A percentile compares a stretch with the other conserved stretches of the same genome.
phyloP scores from a whole-genome alignment of 2,888 invertebrate species.

The Galeopsomyia nigrocyanea region DNA sequence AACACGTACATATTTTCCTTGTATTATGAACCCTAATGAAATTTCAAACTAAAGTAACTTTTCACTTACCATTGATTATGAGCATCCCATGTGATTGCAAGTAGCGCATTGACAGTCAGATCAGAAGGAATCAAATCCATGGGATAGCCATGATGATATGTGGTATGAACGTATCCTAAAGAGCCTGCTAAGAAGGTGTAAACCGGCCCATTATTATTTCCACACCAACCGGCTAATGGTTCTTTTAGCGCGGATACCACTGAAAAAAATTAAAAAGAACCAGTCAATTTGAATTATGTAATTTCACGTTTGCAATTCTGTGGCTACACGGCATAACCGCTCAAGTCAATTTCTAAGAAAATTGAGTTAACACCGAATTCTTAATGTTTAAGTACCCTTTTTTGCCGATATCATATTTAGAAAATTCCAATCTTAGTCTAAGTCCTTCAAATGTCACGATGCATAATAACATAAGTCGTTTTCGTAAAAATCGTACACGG shows the following conservation, averaged over 20 bases:
- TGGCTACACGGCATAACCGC: too few relatives aligned
- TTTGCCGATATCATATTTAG: too few relatives aligned
- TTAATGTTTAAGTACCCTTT: too few relatives aligned
- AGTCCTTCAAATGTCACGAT: too few relatives aligned
- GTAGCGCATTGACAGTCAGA: conserved; percentile 35
- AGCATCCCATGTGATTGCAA: conserved; percentile 54
- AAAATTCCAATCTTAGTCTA: too few relatives aligned
- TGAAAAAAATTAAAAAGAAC: neutral
- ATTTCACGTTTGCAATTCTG: too few relatives aligned
- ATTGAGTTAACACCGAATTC: too few relatives aligned
- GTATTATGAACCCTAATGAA: neutral
- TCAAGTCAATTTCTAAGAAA: too few relatives aligned
- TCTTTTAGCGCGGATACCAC: conserved; percentile 4
- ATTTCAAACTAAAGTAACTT: neutral
- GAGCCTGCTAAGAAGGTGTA: neutral
- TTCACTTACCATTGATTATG: conserved; percentile 49
- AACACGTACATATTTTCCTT: neutral
- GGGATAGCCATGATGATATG: neutral
- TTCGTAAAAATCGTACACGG: too few relatives aligned
- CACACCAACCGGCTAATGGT: conserved; percentile 21
- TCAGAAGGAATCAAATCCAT: neutral
- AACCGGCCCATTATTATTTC: conserved; percentile 9
- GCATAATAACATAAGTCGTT: too few relatives aligned
- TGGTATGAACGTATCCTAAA: neutral
- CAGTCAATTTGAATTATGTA: neutral